A percentile compares a stretch with the other conserved stretches of the same genome.
phyloP scores from a whole-genome alignment of 2,797 vertebrate species.

The Darevskia nairensis region DNA sequence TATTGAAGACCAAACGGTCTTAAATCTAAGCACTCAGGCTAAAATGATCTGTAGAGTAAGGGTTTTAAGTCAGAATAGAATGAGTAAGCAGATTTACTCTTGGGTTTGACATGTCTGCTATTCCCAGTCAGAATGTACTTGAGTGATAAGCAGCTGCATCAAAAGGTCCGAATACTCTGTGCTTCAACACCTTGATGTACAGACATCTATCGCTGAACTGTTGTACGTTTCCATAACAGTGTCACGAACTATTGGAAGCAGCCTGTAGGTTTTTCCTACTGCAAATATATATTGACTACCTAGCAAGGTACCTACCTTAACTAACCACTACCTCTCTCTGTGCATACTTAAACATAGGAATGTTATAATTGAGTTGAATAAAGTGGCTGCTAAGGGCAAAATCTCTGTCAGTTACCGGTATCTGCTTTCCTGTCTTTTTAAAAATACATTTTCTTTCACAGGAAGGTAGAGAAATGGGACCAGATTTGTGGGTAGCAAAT shows the following conservation, averaged over 20 bases:
- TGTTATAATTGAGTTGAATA: neutral
- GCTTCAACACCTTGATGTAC: neutral
- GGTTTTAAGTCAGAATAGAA: neutral
- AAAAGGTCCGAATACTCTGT: neutral
- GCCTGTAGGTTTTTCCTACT: neutral
- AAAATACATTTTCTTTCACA: neutral
- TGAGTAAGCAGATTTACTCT: neutral
- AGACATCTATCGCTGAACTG: neutral
- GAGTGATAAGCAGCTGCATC: neutral
- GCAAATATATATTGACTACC: neutral
- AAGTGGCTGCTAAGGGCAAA: neutral
- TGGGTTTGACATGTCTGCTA: neutral
- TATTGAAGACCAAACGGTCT: neutral
- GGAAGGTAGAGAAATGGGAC: neutral
- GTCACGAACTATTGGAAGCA: fast-evolving
- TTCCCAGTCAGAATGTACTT: neutral
- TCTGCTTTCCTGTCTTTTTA: neutral
- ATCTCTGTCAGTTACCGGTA: neutral
- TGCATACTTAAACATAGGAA: neutral
- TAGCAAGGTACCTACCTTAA: neutral
- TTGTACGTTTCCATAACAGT: neutral
- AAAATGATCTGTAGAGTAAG: neutral
- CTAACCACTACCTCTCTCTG: neutral
- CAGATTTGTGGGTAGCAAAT: slow-evolving; percentile 32
- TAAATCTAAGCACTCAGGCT: neutral